Base-by-base conservation (phyloP, 2,113 vertebrate species). In the Taurulus bubalis region DNA sequence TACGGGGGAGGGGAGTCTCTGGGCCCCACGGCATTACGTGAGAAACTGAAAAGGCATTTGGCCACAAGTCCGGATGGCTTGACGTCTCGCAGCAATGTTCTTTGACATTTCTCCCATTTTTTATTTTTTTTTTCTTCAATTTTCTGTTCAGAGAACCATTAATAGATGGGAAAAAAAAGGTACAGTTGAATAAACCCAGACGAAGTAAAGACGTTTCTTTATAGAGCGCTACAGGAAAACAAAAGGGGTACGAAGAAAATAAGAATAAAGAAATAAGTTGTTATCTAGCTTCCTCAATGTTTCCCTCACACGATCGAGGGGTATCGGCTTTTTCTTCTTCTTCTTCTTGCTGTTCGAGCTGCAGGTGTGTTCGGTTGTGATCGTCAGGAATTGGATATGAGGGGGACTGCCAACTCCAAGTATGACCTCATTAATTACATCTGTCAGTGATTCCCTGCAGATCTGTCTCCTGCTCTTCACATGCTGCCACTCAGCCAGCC, bases 371-470 rank as follows among this genome's bases (percentile, higher is more conserved):
- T 91, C 65, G 76, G 86, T 90, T 90, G 91, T 89, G 91, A 90
- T 93, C 83, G 85, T 87, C 90, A 93, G 90, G 88, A 92, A 92
- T 92, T 88, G 92, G 90, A 92, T 93, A 90, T 90, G 88, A 90
- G 92, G 89, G 89, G 91, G 90, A 92, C 90, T 89, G 90, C 87
- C 94, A 92, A 85, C 91, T 93, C 90, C 90, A 88, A 93, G 90
- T 92, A 93, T 93, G 90, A 92, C 92, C 91, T 93, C 93, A 93
- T 94, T 95, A 95, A 95, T 95, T 95, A 95, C 91, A 95, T 92
- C 92, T 91, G 94, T 94, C 94, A 94, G 90, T 91, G 88, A 94
- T 90, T 93, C 90, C 91, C 89, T 82, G 88, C 92, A 89, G 93
- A 93, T 90, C 91, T 93, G 92, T 94, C 93, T 92, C 87, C 80